Percentiles rank a stretch among this genome's conserved stretches.
These are phyloP conservation scores for Myrmecobius fasciatus DNA, from an alignment of 2,113 vertebrate species.

Conservation along the genomic window DNA sequence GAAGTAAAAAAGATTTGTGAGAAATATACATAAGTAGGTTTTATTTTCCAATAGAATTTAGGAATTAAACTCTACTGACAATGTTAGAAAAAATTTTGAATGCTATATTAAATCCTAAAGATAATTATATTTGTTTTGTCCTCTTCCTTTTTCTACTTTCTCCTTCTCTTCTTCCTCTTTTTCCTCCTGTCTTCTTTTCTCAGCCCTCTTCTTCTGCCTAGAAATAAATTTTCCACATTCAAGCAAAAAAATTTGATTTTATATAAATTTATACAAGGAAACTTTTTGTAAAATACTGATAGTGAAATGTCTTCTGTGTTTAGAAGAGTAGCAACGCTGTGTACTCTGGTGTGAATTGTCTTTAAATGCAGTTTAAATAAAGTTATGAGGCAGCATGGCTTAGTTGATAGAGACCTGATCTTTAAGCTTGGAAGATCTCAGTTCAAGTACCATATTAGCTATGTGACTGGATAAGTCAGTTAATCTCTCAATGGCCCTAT, in stretches of 20 bases:
- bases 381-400: background rate
- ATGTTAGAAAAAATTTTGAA: background rate
- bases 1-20: background rate
- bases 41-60: slow-evolving; percentile 9
- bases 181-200: too few species aligned
- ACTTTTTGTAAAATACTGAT: background rate
- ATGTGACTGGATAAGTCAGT: background rate
- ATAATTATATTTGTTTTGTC: background rate
- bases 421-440: background rate
- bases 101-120: background rate
- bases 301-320: background rate
- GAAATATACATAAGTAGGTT: background rate
- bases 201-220: too few species aligned
- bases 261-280: background rate
- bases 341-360: accelerated
- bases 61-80: background rate
- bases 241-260: background rate
- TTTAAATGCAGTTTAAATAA: background rate
- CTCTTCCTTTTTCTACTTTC: background rate
- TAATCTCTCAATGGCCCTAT: background rate
- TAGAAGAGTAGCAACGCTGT: background rate
- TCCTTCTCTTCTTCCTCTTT: background rate
- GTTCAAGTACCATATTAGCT: background rate
- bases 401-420: background rate
- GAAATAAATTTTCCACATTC: background rate